Evolutionary conservation across 2,113 vertebrate genomes (phyloP), one percentile per base, ranked within the genome.

Genomic region (Nicator chloris): DNA sequence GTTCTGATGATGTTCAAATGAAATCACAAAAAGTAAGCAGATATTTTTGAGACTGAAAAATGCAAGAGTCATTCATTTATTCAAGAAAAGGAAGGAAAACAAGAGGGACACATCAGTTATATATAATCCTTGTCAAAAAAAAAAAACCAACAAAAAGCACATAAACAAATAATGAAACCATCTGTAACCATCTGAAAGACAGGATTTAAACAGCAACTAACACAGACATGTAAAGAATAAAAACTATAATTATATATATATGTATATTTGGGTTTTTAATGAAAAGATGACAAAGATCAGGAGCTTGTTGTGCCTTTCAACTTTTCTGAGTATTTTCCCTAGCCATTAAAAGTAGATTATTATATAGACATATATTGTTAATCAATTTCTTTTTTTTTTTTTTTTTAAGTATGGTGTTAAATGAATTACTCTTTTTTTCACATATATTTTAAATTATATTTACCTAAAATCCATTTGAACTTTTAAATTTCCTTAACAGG

Each of bases 21-120:
- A 83, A 86, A 42, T 71, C 12, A 68, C 13, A 44, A 72, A 73
- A 90, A 22, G 7, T 53, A 69, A 88, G 30, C 11, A 73, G 44
- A 22, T 82, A 64, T 42, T 85, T 87, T 45, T 4, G 7, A 31
- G 30, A 42, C 4, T 47, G 50, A 50, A 81, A 77, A 90, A 64
- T 19, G 8, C 0, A 2, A 22, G 3, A 49, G 2, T 30, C 14
- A 39, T 60, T 51, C 0, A 20, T 66, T 80, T 61, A 17, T 22
- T 40, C 6, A 23, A 33, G 15, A 47, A 35, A 64, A 49, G 6
- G 8, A 21, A 35, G 30, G 16, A 30, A 44, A 47, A 19, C 7
- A 76, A 27, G n/a, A 76, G 7, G 8, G 4, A 39, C 11, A 31
- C 1, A 27, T 40, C 13, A 28, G 4, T 68, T 45, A 28, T 39